Base-by-base conservation (phyloP, 2,113 vertebrate species). In the Cricetomys ansorgei region DNA sequence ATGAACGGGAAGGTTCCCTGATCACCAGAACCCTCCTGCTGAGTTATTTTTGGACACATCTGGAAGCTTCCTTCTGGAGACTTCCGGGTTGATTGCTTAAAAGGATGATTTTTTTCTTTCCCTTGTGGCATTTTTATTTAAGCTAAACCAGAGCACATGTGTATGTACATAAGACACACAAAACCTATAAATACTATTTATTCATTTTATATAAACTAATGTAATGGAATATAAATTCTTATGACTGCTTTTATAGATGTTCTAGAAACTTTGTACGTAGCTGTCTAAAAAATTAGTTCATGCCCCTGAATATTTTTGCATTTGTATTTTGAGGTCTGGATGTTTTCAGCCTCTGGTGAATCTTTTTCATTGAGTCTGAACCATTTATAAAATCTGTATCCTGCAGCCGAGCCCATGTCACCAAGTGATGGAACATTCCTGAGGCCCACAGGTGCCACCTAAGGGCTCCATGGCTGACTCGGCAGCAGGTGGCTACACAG, bases 141-240 rank as follows among this genome's bases (percentile, higher is more conserved):
- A 98, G 97, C 97, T 97, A 96, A 98, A 97, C 97, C 94, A 97
- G 98, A 98, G 98, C 98, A 98, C 98, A 98, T 85, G 84, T 97
- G 96, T 97, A 97, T 96, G 97, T 98, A 98, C 94, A 97, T 98
- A 97, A 96, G 95, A 97, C 96, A 95, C 89, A 89, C 87, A 83
- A 97, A 98, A 97, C 97, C 98, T 98, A 95, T 97, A 97, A 97
- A 98, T 97, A 98, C 96, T 98, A 98, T 98, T 98, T 98, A 98
- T 98, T 98, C 97, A 89, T 98, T 98, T 98, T 98, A 97, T 98
- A 97, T 97, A 98, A 98, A 97, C 97, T 97, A 96, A 98, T 95
- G 97, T 97, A 97, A 98, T 97, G 96, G 96, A 97, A 97, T 96
- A 97, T 64, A 96, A 98, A 89, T 98, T 98, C 97, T 97, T 98